phyloP scores from a whole-genome alignment of 2,888 invertebrate species.

The Anodontia alba region DNA sequence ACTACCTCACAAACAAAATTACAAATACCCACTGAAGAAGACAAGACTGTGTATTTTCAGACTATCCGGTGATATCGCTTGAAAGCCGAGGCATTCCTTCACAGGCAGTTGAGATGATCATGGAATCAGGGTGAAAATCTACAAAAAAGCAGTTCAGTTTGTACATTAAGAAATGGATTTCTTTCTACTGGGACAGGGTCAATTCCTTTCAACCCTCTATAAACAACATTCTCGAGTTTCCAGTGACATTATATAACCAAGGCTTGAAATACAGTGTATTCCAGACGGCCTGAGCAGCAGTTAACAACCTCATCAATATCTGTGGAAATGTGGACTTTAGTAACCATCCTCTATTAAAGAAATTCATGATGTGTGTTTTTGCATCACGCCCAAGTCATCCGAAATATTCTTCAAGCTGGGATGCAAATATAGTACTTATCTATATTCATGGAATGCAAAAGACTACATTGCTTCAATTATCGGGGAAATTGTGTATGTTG shows the following conservation, averaged over 20 bases:
- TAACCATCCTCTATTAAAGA: no score
- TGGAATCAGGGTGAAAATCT: no score
- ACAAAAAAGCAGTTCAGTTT: constrained; percentile 53
- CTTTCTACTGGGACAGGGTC: no score
- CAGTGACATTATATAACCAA: neutral
- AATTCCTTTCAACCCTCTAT: no score
- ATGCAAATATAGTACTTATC: constrained; percentile 41
- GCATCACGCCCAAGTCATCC: constrained; percentile 54
- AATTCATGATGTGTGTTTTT: constrained; percentile 55
- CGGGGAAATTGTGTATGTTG: constrained; percentile 44
- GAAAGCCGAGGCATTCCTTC: neutral
- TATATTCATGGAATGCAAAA: constrained; percentile 23
- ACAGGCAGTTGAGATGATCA: no score
- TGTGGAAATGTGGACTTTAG: constrained; percentile 18
- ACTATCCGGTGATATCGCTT: neutral
- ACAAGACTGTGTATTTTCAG: constrained; percentile 30
- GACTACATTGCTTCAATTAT: constrained; percentile 30
- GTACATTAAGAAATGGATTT: no score
- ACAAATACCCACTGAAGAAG: constrained; percentile 40
- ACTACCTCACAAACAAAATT: constrained; percentile 31
- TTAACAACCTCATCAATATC: constrained; percentile 31
- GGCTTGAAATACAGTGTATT: no score
- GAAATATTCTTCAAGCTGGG: constrained; percentile 47
- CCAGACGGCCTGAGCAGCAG: constrained; percentile 42
- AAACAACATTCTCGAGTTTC: neutral